These are phyloP conservation scores for Druon quercuslanigerum DNA, from an alignment of 1,140 invertebrate species.

Conservation along the genomic window DNA sequence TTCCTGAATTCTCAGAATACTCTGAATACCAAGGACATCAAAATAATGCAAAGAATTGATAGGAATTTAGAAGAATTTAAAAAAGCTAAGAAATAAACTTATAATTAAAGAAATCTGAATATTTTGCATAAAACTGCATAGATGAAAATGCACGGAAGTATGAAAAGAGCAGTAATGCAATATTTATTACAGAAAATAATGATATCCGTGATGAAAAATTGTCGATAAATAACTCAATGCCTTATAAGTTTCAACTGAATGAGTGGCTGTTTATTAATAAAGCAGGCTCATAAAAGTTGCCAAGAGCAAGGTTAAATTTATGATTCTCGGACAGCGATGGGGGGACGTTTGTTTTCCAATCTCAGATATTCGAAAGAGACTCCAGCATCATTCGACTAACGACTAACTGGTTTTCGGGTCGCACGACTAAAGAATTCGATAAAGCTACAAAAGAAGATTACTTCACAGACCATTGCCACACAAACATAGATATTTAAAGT, in stretches of 20 bases:
- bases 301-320: neutral
- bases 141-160: no score
- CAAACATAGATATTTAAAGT: neutral
- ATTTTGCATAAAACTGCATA: no score
- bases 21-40: no score
- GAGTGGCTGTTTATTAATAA: slow-evolving; percentile 10
- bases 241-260: neutral
- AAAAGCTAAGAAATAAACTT: no score
- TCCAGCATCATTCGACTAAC: neutral
- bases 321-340: neutral
- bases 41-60: no score
- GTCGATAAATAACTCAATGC: neutral
- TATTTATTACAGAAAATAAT: neutral
- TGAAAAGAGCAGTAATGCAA: no score
- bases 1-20: no score
- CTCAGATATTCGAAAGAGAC: slow-evolving; percentile 9
- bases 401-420: slow-evolving; percentile 40
- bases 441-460: neutral
- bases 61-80: no score
- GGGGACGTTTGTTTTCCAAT: neutral
- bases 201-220: neutral
- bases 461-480: neutral
- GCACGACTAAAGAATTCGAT: slow-evolving; percentile 44
- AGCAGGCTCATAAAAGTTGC: neutral
- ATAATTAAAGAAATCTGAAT: no score